These are phyloP conservation scores for Trididemnum nubilum DNA, from an alignment of 23 tunicate genomes.

Conservation along the genomic window DNA sequence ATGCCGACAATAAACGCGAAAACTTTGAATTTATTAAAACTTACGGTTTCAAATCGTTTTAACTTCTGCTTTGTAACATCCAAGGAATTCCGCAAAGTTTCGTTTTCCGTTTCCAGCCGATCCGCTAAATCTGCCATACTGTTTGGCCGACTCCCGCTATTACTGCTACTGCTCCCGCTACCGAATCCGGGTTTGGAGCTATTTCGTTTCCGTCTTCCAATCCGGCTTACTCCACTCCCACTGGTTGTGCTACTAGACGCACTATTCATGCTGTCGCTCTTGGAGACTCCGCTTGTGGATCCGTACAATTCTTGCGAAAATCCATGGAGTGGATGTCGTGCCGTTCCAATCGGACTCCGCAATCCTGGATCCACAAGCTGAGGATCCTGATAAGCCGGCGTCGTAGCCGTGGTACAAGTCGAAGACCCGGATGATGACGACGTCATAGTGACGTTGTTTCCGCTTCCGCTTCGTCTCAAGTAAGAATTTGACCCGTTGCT, in stretches of 20 bases:
- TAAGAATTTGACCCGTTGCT: constrained; percentile 25
- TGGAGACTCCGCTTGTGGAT: constrained; percentile 25
- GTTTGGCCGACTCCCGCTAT: constrained; percentile 76
- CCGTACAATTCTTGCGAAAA: constrained; percentile 27
- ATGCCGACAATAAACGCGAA: too few species aligned
- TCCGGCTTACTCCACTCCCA: constrained; percentile 40
- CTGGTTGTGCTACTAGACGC: constrained; percentile 37
- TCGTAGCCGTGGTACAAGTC: constrained; percentile 24
- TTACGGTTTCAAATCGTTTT: constrained; percentile 31
- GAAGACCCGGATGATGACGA: constrained; percentile 46
- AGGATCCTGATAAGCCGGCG: constrained; percentile 32
- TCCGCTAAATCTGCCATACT: constrained; percentile 67
- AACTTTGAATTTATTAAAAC: too few species aligned
- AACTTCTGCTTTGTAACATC: constrained; percentile 35
- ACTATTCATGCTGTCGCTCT: constrained; percentile 56
- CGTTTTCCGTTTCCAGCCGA: constrained; percentile 56
- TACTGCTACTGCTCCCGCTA: constrained; percentile 60
- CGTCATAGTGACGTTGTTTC: constrained; percentile 22
- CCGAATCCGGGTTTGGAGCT: constrained; percentile 36
- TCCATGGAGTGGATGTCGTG: neutral
- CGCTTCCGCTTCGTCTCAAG: constrained; percentile 32
- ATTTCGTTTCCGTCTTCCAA: constrained; percentile 61
- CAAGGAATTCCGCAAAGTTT: constrained; percentile 41
- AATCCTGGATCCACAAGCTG: constrained; percentile 21
- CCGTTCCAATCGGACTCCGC: constrained; percentile 32